Evolutionary conservation across 2,797 vertebrate genomes (phyloP), one percentile per base, ranked within the genome.

Genomic region (Monodelphis domestica): DNA sequence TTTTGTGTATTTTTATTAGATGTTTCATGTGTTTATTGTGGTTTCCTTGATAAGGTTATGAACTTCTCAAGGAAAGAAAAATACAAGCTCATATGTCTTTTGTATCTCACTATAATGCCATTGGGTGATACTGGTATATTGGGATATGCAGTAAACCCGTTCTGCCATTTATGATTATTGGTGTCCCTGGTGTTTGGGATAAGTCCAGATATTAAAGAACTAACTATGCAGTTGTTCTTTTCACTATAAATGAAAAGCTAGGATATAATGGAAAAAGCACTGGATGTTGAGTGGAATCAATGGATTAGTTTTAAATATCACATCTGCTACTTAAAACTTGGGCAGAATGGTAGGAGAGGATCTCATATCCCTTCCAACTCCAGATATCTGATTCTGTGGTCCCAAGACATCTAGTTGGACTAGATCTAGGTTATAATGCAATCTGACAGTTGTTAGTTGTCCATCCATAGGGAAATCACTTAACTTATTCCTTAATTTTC

Each of bases 401-500:
- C 56, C 56, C 30, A 30, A 59, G 2, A 59, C 29, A 59, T 33
- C 59, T 57, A 57, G 29, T 59, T 30, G 30, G 56, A 12, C 12
- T 59, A 59, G 56, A 30, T 29, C 10, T 59, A 59, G 56, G 56
- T 33, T 59, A 12, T 28, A 59, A 59, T 30, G 10, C 59, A 59
- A 57, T 59, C 29, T 30, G 28, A 1, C 7, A 24, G 63, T 95
- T 89, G 70, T 89, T 95, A 63, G 33, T 38, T 91, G 11, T 88
- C 26, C 89, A 33, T 38, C 50, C 52, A 91, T 88, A 12, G 30
- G 87, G 3, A 94, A 88, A 63, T 89, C 91, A 57, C 10, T 91
- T 93, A 87, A 94, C 78, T 57, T 54, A 90, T 45, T 24, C 45
- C 33, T 92, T 92, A 15, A 87, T 78, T 94, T 87, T 92, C 63